These are phyloP conservation scores for Pachycephus smyrnensis DNA, from an alignment of 2,888 invertebrate genomes.

Conservation along the genomic window DNA sequence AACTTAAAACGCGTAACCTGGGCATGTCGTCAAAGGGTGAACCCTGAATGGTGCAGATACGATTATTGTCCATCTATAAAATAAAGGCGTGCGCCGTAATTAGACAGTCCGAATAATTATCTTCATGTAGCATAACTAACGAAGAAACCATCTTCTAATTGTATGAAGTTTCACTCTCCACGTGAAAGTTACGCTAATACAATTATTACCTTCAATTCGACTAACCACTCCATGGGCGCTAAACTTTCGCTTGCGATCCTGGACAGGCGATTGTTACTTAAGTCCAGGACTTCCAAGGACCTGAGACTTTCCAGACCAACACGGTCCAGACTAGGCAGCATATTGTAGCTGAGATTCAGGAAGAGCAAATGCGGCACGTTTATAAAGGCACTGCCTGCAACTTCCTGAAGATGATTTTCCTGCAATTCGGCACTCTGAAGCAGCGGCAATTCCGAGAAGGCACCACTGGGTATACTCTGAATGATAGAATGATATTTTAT, in stretches of 20 bases:
- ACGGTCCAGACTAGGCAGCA: constrained; percentile 79
- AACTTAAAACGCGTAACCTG: constrained; percentile 81
- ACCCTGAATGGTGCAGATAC: constrained; percentile 83
- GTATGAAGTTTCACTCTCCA: constrained; percentile 54
- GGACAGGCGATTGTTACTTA: constrained; percentile 83
- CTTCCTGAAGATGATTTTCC: constrained; percentile 81
- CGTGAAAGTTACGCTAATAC: constrained; percentile 47
- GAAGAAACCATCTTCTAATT: background rate
- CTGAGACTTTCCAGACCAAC: constrained; percentile 79
- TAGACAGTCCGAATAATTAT: constrained; percentile 45
- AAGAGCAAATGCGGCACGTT: constrained; percentile 83
- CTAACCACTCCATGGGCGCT: constrained; percentile 85
- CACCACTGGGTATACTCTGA: constrained; percentile 75
- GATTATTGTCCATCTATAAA: constrained; percentile 80
- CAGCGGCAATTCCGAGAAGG: constrained; percentile 81
- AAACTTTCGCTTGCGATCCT: constrained; percentile 76
- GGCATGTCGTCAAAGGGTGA: constrained; percentile 88
- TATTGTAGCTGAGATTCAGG: constrained; percentile 86
- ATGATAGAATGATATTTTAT: background rate
- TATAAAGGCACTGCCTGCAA: constrained; percentile 81
- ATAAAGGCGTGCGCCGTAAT: background rate
- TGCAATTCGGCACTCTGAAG: constrained; percentile 82
- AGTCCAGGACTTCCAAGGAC: constrained; percentile 86
- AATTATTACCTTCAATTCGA: constrained; percentile 77
- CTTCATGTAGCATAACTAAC: constrained; percentile 32